These are phyloP conservation scores for Sinelater perroti DNA, from an alignment of 2,888 invertebrate genomes.

Conservation along the genomic window DNA sequence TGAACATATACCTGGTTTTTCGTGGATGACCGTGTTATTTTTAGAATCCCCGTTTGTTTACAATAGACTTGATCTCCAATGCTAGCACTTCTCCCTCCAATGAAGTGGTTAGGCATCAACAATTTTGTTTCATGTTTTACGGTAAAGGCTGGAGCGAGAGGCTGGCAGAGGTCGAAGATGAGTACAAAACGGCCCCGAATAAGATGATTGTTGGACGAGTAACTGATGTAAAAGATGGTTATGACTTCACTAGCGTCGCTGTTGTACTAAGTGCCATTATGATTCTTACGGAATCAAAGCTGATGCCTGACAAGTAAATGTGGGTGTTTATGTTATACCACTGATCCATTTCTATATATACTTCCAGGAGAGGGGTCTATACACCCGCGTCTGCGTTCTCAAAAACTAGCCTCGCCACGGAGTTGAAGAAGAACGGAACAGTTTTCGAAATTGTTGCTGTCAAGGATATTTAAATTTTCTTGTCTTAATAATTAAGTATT, in stretches of 20 bases:
- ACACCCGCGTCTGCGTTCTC: conserved; percentile 15
- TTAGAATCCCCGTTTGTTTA: conserved; percentile 65
- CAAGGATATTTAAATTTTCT: not conserved
- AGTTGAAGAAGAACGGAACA: conserved; percentile 8
- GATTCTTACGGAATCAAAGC: conserved; percentile 76
- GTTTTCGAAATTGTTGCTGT: conserved; percentile 7
- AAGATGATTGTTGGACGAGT: conserved; percentile 74
- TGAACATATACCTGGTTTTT: not conserved
- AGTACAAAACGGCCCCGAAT: conserved; percentile 68
- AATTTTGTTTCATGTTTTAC: conserved; percentile 74
- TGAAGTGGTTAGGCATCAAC: conserved; percentile 66
- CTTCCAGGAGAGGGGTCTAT: conserved; percentile 20
- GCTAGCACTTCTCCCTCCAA: conserved; percentile 74
- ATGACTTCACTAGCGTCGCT: conserved; percentile 81
- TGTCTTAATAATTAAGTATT: too few relatives aligned
- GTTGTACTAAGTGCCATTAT: conserved; percentile 78
- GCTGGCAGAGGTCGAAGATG: conserved; percentile 65
- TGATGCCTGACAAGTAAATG: conserved; percentile 77
- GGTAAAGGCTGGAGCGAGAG: conserved; percentile 83
- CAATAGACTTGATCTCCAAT: conserved; percentile 73
- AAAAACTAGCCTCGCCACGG: conserved; percentile 5
- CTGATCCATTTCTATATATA: too few relatives aligned
- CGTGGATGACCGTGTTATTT: not conserved
- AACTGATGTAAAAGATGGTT: conserved; percentile 77
- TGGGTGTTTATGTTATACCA: too few relatives aligned